Percentiles rank a stretch among this genome's conserved stretches.
These are phyloP conservation scores for Lasius fuliginosus DNA, from an alignment of 2,888 invertebrate genomes.

Conservation along the genomic window DNA sequence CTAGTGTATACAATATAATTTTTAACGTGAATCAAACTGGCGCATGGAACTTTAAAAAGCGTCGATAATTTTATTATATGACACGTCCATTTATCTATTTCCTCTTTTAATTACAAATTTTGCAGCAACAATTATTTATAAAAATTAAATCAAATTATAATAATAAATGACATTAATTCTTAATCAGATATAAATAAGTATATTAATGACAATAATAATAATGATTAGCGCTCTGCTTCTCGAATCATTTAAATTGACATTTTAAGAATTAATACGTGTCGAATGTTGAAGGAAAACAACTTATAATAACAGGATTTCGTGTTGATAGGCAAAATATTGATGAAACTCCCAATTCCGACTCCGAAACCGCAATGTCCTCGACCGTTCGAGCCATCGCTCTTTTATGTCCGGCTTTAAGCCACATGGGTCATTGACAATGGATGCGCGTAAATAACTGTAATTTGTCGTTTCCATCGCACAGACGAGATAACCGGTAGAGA, in stretches of 20 bases:
- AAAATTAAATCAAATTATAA: conserved; percentile 22
- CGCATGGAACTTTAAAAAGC: background rate
- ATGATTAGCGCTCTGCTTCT: background rate
- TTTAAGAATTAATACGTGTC: conserved; percentile 2
- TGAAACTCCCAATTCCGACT: conserved; percentile 36
- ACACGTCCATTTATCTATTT: background rate
- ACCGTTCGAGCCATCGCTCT: conserved; percentile 56
- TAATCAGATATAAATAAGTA: conserved; percentile 32
- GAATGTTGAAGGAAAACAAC: background rate
- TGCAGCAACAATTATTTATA: background rate
- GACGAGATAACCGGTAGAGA: conserved; percentile 63
- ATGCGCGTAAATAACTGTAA: conserved; percentile 84
- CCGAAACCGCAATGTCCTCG: conserved; percentile 54
- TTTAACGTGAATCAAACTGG: background rate
- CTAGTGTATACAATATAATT: background rate
- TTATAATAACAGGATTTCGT: conserved; percentile 13
- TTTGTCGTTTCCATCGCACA: conserved; percentile 75
- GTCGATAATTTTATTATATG: background rate
- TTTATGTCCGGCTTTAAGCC: conserved; percentile 55
- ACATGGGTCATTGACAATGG: conserved; percentile 83
- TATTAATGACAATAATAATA: background rate
- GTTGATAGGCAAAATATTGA: conserved; percentile 19
- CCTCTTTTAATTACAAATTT: conserved; percentile 7
- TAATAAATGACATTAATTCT: conserved; percentile 19
- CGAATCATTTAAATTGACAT: conserved; percentile 1